Evolutionary conservation across 2,888 invertebrate species (phyloP).

Genomic region (Diaperis boleti): DNA sequence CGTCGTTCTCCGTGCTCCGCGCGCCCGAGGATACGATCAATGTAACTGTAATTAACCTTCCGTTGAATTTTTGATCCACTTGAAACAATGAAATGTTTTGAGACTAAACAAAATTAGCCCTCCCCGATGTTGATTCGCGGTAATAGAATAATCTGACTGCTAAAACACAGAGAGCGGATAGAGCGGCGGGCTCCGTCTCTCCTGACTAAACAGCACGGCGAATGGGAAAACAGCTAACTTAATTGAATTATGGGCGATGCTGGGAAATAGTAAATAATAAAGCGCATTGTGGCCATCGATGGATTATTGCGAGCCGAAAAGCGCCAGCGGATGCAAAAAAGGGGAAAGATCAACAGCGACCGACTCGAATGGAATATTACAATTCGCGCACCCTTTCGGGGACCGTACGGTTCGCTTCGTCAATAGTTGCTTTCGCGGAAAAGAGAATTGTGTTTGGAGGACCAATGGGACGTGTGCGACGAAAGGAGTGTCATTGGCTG

Average conservation of each 20-base stretch:
- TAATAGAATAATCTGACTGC: conserved; percentile 78
- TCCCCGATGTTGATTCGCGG: conserved; percentile 75
- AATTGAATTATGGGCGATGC: conserved; percentile 58
- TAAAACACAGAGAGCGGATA: conserved; percentile 51
- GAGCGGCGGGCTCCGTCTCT: conserved; percentile 43
- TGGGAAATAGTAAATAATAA: conserved; percentile 57
- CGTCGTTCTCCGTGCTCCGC: conserved; percentile 14
- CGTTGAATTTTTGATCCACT: conserved; percentile 77
- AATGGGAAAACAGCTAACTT: conserved; percentile 57
- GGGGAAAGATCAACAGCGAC: conserved; percentile 17
- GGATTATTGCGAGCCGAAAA: conserved; percentile 53
- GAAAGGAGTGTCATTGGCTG: too few species aligned
- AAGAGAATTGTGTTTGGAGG: too few species aligned
- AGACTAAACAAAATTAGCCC: conserved; percentile 75
- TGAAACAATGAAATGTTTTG: conserved; percentile 77
- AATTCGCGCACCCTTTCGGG: background rate
- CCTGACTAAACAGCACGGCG: conserved; percentile 49
- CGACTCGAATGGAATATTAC: background rate
- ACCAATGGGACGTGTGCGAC: too few species aligned
- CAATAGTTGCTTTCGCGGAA: background rate
- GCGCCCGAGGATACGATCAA: conserved; percentile 65
- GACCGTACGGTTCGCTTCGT: background rate
- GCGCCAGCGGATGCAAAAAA: conserved; percentile 10
- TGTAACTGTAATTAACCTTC: conserved; percentile 73
- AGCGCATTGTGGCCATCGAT: conserved; percentile 56